Conservation (phyloP, 1,140 invertebrate genomes). For the Atta colombica region DNA sequence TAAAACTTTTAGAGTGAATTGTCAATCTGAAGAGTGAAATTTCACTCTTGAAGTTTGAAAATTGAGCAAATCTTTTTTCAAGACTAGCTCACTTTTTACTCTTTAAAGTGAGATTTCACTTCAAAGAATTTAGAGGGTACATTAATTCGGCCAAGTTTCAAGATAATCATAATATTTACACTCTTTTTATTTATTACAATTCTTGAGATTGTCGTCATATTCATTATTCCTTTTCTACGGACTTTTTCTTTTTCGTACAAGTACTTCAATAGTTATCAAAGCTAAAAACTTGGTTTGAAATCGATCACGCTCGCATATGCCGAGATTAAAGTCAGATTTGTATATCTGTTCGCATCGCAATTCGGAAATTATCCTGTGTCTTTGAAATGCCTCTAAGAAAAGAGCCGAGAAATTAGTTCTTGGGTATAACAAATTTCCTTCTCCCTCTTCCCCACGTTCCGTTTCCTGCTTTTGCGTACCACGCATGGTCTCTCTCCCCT, state of each 20-base stretch:
- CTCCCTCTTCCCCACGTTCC: slow-evolving; percentile 1
- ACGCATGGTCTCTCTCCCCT: slow-evolving; percentile 46
- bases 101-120: too few species aligned
- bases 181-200: not conserved
- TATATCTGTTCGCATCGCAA: not conserved
- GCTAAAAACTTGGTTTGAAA: too few species aligned
- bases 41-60: too few species aligned
- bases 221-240: not conserved
- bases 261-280: not conserved
- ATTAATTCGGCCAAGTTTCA: not conserved
- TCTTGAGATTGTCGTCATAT: not conserved
- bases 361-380: not conserved
- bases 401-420: slow-evolving; percentile 50
- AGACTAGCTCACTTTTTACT: too few species aligned
- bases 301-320: not conserved
- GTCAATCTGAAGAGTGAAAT: too few species aligned
- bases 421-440: slow-evolving; percentile 53
- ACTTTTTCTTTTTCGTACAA: not conserved
- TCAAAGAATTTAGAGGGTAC: too few species aligned
- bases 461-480: slow-evolving; percentile 29
- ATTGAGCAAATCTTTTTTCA: too few species aligned
- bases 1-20: too few species aligned
- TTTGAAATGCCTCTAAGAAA: slow-evolving; percentile 28
- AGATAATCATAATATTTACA: too few species aligned
- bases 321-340: not conserved